These are phyloP conservation scores for Pseudopipra pipra DNA, from an alignment of 2,113 vertebrate species.

Conservation along the genomic window DNA sequence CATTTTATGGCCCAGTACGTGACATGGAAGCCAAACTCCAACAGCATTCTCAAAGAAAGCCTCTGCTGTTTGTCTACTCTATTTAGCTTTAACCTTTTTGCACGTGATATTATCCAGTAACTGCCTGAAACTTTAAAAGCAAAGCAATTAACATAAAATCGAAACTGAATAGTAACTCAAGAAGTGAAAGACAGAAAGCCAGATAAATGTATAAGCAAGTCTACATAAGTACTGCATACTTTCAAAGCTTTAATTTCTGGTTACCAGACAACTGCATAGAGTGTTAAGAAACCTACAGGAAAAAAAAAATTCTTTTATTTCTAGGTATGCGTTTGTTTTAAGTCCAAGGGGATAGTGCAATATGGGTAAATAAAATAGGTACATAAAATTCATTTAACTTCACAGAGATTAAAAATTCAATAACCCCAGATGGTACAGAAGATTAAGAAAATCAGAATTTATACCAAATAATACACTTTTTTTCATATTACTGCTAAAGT, in stretches of 20 bases:
- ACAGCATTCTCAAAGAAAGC: background rate
- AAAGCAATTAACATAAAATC: slow-evolving; percentile 25
- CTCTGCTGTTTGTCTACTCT: background rate
- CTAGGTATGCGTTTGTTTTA: background rate
- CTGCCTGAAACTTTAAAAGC: slow-evolving; percentile 11
- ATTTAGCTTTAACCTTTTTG: background rate
- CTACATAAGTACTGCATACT: background rate
- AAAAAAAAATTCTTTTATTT: background rate
- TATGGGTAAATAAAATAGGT: background rate
- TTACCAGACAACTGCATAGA: background rate
- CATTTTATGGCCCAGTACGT: slow-evolving; percentile 12
- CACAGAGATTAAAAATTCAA: background rate
- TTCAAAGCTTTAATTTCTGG: background rate
- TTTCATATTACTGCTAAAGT: background rate
- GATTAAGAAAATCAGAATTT: background rate
- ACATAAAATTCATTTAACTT: background rate
- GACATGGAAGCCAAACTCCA: slow-evolving; percentile 21
- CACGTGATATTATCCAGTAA: background rate
- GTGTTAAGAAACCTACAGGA: background rate
- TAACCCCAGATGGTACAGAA: accelerated
- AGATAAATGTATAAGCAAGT: background rate
- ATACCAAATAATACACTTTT: background rate
- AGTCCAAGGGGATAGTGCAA: background rate
- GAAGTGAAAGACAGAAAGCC: background rate
- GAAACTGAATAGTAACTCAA: background rate